These are phyloP conservation scores for Limnodromus scolopaceus DNA, from an alignment of 2,797 vertebrate genomes.

Conservation along the genomic window DNA sequence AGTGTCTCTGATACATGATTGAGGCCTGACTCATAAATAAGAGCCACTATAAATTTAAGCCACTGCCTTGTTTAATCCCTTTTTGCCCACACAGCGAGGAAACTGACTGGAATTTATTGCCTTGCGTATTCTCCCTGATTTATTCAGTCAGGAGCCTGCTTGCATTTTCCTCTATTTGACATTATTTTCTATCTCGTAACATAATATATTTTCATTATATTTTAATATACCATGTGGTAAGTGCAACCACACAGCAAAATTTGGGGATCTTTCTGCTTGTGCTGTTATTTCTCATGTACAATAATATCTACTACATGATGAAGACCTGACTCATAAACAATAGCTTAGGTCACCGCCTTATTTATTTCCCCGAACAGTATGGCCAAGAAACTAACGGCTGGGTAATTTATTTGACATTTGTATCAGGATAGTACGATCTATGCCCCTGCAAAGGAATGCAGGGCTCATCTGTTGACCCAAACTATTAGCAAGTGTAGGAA, in stretches of 20 bases:
- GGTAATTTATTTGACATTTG: constrained; percentile 55
- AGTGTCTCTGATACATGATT: constrained; percentile 73
- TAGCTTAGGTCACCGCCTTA: constrained; percentile 33
- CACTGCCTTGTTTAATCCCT: constrained; percentile 74
- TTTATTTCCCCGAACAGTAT: constrained; percentile 37
- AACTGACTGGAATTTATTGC: constrained; percentile 75
- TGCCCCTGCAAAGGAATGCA: background rate
- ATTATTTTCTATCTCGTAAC: constrained; percentile 63
- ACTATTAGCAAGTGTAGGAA: background rate
- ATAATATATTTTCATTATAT: constrained; percentile 72
- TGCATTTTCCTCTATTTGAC: constrained; percentile 71
- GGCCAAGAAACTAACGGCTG: background rate
- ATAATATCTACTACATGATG: constrained; percentile 28
- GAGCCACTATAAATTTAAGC: constrained; percentile 75
- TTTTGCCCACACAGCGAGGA: constrained; percentile 73
- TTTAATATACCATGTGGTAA: constrained; percentile 57
- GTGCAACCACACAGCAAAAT: constrained; percentile 8
- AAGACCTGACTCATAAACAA: constrained; percentile 55
- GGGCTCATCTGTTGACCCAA: constrained; percentile 37
- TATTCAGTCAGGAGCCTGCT: constrained; percentile 72
- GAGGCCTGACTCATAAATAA: constrained; percentile 76
- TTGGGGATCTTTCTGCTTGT: constrained; percentile 33
- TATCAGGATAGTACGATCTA: constrained; percentile 21
- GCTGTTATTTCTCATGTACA: constrained; percentile 36
- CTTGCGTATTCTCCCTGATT: constrained; percentile 69